A percentile compares a stretch with the other conserved stretches of the same genome.
These are phyloP conservation scores for Whitmania pigra DNA, from an alignment of 1,140 invertebrate genomes.

Conservation along the genomic window DNA sequence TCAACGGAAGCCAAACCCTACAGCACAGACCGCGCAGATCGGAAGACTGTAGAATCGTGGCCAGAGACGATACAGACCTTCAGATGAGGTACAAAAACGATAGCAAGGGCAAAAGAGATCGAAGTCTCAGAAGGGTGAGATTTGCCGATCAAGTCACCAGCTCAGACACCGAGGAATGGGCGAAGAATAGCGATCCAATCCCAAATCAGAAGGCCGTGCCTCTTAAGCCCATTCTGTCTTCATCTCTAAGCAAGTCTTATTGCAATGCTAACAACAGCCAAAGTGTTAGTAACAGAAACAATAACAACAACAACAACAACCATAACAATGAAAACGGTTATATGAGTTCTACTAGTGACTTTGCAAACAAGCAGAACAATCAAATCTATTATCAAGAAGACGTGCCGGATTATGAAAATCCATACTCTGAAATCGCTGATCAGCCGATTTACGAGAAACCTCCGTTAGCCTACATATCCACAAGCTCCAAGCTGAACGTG, in stretches of 20 bases:
- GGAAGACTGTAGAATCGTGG: not conserved
- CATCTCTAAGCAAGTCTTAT: not conserved
- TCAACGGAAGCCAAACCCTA: not conserved
- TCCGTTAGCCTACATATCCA: too few species aligned
- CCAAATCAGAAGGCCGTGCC: too few species aligned
- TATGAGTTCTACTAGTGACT: not conserved
- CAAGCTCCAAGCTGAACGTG: too few species aligned
- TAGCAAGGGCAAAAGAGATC: not conserved
- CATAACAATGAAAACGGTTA: not conserved
- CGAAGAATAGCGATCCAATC: too few species aligned
- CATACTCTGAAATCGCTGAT: too few species aligned
- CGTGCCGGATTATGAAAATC: too few species aligned
- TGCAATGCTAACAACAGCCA: not conserved
- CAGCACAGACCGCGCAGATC: not conserved
- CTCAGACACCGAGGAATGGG: too few species aligned
- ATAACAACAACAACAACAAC: conserved; percentile 1
- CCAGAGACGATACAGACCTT: not conserved
- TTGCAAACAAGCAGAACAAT: not conserved
- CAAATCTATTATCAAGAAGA: too few species aligned
- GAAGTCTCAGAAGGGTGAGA: conserved; percentile 7
- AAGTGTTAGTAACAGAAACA: not conserved
- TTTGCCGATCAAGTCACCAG: conserved; percentile 2
- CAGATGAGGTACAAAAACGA: not conserved
- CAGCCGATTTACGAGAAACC: too few species aligned
- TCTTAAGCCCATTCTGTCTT: too few species aligned